These are phyloP conservation scores for Platyrinchus mystaceus DNA, from an alignment of 2,797 vertebrate genomes.

Conservation along the genomic window DNA sequence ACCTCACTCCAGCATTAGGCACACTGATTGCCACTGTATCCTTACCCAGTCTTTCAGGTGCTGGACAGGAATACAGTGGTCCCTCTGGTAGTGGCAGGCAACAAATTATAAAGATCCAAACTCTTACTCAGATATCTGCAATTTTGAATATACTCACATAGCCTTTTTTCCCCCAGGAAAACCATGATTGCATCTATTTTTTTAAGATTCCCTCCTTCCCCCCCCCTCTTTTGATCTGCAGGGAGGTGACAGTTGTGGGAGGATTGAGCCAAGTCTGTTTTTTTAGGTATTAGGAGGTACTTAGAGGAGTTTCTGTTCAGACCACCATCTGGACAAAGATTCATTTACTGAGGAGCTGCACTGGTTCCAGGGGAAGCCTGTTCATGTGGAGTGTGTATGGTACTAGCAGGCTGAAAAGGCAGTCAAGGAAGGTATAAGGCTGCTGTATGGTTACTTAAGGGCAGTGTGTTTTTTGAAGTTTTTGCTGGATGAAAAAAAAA, in stretches of 20 bases:
- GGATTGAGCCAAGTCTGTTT: slow-evolving; percentile 35
- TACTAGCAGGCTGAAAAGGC: background rate
- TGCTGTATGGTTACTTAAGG: background rate
- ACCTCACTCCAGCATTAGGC: background rate
- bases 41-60: background rate
- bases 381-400: background rate
- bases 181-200: background rate
- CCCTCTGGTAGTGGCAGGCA: background rate
- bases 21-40: background rate
- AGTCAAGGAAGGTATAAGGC: background rate
- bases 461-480: background rate
- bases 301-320: slow-evolving; percentile 15
- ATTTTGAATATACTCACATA: background rate
- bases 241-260: slow-evolving; percentile 43
- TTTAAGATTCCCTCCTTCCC: background rate
- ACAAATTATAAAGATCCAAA: background rate
- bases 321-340: slow-evolving; percentile 30
- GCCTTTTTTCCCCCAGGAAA: background rate
- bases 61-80: background rate
- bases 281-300: slow-evolving; percentile 35
- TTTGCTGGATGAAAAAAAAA: background rate
- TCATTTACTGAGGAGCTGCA: background rate
- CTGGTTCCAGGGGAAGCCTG: background rate
- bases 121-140: background rate
- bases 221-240: background rate